Percentiles rank a stretch among this genome's conserved stretches.
Evolutionary conservation across 1,140 invertebrate species (phyloP).

Genomic region (Radopholus similis): DNA sequence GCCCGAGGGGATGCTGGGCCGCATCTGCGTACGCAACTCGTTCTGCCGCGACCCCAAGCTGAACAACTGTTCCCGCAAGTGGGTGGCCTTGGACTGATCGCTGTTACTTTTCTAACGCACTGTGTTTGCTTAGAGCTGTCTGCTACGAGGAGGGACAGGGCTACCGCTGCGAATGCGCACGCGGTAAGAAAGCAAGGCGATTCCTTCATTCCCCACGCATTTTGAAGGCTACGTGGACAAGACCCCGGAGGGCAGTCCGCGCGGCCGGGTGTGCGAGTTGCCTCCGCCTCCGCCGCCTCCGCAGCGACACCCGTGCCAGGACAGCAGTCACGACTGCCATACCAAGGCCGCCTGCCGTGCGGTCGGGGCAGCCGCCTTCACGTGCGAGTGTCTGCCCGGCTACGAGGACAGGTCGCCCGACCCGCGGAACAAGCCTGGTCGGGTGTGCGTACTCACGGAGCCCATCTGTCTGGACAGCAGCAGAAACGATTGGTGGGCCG

Average conservation of each 20-base stretch:
- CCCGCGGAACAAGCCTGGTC: constrained; percentile 30
- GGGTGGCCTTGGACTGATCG: too few relatives aligned
- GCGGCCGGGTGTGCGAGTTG: constrained; percentile 56
- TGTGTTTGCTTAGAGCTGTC: too few relatives aligned
- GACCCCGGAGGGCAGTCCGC: constrained; percentile 30
- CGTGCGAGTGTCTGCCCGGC: constrained; percentile 54
- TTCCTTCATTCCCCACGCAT: background rate
- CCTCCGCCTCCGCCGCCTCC: constrained; percentile 49
- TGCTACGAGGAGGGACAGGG: constrained; percentile 55
- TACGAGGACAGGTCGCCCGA: constrained; percentile 55
- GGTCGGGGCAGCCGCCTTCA: constrained; percentile 50
- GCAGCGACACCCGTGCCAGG: constrained; percentile 57
- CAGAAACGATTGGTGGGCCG: constrained; percentile 48
- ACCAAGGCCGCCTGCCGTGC: constrained; percentile 42
- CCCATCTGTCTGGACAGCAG: constrained; percentile 54
- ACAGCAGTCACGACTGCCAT: constrained; percentile 55
- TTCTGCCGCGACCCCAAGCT: constrained; percentile 52
- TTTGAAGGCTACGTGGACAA: constrained; percentile 22
- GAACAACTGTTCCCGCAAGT: constrained; percentile 59
- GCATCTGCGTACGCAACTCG: constrained; percentile 58
- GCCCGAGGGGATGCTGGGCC: constrained; percentile 45
- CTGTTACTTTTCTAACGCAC: too few relatives aligned
- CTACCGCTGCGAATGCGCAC: constrained; percentile 57
- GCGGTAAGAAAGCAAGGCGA: constrained; percentile 15
- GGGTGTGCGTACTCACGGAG: constrained; percentile 28